Evolutionary conservation across 1,140 invertebrate genomes (phyloP), one percentile per base, ranked within the genome.

Genomic region (Centruroides sculpturatus): DNA sequence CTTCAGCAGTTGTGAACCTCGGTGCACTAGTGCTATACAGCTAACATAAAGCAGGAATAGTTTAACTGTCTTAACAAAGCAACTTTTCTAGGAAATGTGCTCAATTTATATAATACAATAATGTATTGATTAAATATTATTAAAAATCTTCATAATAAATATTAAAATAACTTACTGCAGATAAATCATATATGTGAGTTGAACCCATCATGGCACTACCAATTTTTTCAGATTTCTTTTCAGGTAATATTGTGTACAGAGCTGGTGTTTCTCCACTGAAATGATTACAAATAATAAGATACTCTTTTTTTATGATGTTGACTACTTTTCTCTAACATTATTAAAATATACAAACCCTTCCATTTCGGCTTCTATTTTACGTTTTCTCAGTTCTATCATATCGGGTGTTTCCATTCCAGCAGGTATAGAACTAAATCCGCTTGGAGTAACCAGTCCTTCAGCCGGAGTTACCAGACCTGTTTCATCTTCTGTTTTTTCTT

Each of bases 371-470:
- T 98, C 95, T 62, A 97, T 92, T 69, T 95, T 92, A 73, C 90
- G 88, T 77, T 99, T 99, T 56, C 96, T 79, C 48, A 99, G 77
- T 74, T 99, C 96, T 71, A 99, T 98, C 56, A 92, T 92, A 71
- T 98, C 95, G 1, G 96, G 96, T 0, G 95, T 99, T 77, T 99
- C 95, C 69, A 98, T 80, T 56, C 96, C 96, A 54, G 89, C 85
- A 23, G 93, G 92, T 57, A 98, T 86, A 52, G 92, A 95, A 41
- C 90, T 86, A 59, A 98, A 85, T 41, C 96, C 96, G 66, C 91
- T 92, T 0, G 96, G 96, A 35, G 95, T 99, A 2, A 90, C 86
- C 48, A 98, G 75, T 9, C 78, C 77, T 60, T 79, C 76, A 53
- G 70, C 75, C 0, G 96, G 96, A 23, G 95, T 99, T 3, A 90